Percentiles rank a stretch among this genome's conserved stretches.
These are phyloP conservation scores for Pissodes strobi DNA, from an alignment of 1,140 invertebrate genomes.

Conservation along the genomic window DNA sequence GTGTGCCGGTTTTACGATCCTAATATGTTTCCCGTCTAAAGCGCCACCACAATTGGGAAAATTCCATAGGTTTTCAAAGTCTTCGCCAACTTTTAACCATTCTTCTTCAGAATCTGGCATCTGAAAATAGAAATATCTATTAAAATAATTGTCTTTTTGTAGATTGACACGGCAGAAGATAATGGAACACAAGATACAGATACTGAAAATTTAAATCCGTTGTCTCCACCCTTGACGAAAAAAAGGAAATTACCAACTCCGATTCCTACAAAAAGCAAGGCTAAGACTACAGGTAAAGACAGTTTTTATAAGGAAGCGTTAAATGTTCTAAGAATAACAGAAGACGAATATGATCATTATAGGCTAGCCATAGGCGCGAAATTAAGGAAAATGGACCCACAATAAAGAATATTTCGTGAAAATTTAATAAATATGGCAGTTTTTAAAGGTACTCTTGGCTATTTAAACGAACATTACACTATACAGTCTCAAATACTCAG, in stretches of 20 bases:
- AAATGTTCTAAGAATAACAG: not conserved
- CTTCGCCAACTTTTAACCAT: slow-evolving; percentile 15
- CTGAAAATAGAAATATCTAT: slow-evolving; percentile 5
- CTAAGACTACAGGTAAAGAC: not conserved
- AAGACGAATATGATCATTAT: not conserved
- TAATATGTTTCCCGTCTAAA: slow-evolving; percentile 23
- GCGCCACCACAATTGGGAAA: too few species aligned
- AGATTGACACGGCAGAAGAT: not conserved
- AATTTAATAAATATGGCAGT: not conserved
- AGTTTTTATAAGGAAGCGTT: not conserved
- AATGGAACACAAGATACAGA: not conserved
- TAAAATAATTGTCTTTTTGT: not conserved
- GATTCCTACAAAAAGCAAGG: not conserved
- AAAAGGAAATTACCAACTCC: not conserved
- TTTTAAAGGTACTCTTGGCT: not conserved
- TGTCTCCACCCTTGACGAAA: not conserved
- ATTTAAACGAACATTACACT: not conserved
- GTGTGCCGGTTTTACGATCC: slow-evolving; percentile 2
- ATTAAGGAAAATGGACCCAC: not conserved
- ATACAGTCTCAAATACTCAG: not conserved
- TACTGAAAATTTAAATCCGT: not conserved
- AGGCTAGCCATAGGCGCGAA: not conserved
- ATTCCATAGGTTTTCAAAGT: slow-evolving; percentile 8
- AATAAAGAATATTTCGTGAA: not conserved
- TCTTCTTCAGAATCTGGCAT: slow-evolving; percentile 9